A percentile compares a stretch with the other conserved stretches of the same genome.
phyloP scores from a whole-genome alignment of 2,888 invertebrate species.

The Saturnia pavonia region DNA sequence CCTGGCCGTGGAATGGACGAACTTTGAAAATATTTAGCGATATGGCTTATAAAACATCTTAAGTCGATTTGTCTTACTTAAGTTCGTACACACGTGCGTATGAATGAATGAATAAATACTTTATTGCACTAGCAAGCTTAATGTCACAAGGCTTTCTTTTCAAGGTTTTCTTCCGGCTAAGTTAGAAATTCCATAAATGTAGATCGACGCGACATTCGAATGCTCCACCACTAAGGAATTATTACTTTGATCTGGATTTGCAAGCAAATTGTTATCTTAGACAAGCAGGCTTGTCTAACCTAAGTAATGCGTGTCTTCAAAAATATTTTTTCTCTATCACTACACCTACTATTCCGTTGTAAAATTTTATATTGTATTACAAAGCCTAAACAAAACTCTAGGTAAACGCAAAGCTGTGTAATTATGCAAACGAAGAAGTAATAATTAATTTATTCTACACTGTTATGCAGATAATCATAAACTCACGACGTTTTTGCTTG shows the following conservation, averaged over 20 bases:
- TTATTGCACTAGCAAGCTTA: neutral
- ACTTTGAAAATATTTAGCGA: constrained; percentile 14
- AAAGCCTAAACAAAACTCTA: neutral
- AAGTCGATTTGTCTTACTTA: constrained; percentile 10
- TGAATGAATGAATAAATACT: too few relatives aligned
- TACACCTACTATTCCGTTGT: neutral
- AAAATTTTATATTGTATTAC: neutral
- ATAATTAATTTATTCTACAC: constrained; percentile 22
- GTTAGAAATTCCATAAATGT: too few relatives aligned
- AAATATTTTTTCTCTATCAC: too few relatives aligned
- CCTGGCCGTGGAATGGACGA: constrained; percentile 10
- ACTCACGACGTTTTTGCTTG: constrained; percentile 5
- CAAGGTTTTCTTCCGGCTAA: too few relatives aligned
- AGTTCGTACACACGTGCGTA: neutral
- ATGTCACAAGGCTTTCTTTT: too few relatives aligned
- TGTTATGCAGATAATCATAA: constrained; percentile 20
- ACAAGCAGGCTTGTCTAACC: too few relatives aligned
- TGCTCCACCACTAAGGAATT: too few relatives aligned
- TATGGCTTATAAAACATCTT: constrained; percentile 16
- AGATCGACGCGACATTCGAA: too few relatives aligned
- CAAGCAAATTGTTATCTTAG: too few relatives aligned
- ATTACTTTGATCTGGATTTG: too few relatives aligned
- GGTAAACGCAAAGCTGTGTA: constrained; percentile 1
- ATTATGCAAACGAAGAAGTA: constrained; percentile 21
- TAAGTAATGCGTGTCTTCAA: too few relatives aligned